Percentiles rank a stretch among this genome's conserved stretches.
phyloP scores from a whole-genome alignment of 2,113 vertebrate species.

The Neolamprologus toae region DNA sequence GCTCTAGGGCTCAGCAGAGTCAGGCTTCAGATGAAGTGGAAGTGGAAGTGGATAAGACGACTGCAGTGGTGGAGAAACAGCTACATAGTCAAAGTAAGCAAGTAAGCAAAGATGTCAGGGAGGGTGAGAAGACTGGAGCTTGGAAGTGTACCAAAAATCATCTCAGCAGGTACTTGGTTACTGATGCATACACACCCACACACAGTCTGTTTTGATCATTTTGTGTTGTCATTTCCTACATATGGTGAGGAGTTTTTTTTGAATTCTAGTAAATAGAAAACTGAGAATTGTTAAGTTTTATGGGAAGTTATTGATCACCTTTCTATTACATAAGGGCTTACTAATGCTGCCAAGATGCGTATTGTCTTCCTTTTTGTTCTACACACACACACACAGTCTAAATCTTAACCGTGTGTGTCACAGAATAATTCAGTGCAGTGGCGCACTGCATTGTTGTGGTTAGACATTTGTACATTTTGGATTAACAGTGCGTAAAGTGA shows the following conservation, averaged over 20 bases:
- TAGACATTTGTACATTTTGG: background rate
- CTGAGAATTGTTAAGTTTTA: background rate
- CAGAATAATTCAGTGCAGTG: background rate
- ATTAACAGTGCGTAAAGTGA: background rate
- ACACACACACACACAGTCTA: background rate
- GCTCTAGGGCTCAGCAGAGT: background rate
- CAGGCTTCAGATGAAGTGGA: background rate
- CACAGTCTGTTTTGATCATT: background rate
- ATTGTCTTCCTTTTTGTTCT: background rate
- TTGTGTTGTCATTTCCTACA: background rate
- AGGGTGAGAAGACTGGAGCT: background rate
- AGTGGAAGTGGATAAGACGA: background rate
- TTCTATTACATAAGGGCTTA: background rate
- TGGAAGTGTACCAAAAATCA: slow-evolving; percentile 2
- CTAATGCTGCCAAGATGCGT: background rate
- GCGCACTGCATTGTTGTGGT: background rate
- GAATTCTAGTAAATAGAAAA: background rate
- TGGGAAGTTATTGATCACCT: background rate
- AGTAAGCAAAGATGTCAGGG: background rate
- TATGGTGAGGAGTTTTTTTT: background rate
- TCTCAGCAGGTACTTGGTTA: slow-evolving; percentile 59
- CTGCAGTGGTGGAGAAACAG: background rate
- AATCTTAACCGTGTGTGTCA: background rate
- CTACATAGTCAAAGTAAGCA: background rate
- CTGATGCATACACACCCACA: background rate